Evolutionary conservation across 2,797 vertebrate species (phyloP).

Genomic region (Notolepis coatsorum): DNA sequence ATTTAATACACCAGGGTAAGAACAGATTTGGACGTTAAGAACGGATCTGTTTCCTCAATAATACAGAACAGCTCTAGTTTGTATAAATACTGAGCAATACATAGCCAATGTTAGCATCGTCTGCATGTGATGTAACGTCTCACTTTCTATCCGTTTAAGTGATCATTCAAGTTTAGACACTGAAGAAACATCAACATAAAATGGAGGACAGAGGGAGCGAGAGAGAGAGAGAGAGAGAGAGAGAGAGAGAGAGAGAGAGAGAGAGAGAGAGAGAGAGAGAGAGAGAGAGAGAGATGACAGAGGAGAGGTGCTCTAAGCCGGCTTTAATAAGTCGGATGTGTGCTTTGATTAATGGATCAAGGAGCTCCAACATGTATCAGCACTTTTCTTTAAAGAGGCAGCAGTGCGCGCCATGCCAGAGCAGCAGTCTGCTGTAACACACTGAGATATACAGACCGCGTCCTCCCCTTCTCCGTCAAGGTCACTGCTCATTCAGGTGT

Average conservation of each 20-base stretch:
- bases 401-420: constrained; percentile 4
- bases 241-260: constrained; percentile 23
- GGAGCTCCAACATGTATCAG: constrained; percentile 54
- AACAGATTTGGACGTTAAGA: too few species aligned
- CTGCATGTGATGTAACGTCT: constrained; percentile 12
- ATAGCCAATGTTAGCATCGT: constrained; percentile 49
- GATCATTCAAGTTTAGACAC: constrained; percentile 33
- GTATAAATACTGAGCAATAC: too few species aligned
- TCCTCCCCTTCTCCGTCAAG: constrained; percentile 11
- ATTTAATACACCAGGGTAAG: too few species aligned
- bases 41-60: too few species aligned
- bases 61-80: too few species aligned
- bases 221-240: constrained; percentile 7
- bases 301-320: constrained; percentile 47
- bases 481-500: constrained; percentile 20
- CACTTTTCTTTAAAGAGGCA: constrained; percentile 49
- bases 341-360: constrained; percentile 62
- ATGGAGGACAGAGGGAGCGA: not conserved
- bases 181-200: constrained; percentile 3
- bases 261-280: constrained; percentile 1
- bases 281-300: constrained; percentile 28
- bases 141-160: constrained; percentile 19
- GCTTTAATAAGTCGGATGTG: constrained; percentile 52
- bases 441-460: constrained; percentile 21
- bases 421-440: constrained; percentile 10